phyloP scores from a whole-genome alignment of 2,888 invertebrate species.

The Troides helena region DNA sequence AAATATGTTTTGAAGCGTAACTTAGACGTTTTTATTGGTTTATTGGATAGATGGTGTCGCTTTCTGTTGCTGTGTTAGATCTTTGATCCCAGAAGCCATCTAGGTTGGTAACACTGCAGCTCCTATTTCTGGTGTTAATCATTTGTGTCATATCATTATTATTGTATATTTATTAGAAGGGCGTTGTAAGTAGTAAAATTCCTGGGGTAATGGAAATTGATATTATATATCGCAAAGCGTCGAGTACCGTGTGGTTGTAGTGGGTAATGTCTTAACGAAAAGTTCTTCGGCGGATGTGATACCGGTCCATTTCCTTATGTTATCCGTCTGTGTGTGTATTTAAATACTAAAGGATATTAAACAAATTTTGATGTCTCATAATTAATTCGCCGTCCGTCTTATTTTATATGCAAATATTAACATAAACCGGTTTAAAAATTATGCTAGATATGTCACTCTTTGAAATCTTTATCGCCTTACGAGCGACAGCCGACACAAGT shows the following conservation, averaged over 20 bases:
- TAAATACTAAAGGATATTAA: background rate
- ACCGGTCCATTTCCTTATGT: too few relatives aligned
- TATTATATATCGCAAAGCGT: too few relatives aligned
- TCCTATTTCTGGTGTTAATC: too few relatives aligned
- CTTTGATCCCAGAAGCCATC: too few relatives aligned
- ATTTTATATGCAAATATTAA: conserved; percentile 1
- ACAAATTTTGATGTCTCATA: background rate
- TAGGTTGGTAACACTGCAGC: too few relatives aligned
- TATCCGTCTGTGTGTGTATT: background rate
- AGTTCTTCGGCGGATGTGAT: too few relatives aligned
- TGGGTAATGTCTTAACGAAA: too few relatives aligned
- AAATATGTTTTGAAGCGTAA: background rate
- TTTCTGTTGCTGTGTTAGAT: background rate
- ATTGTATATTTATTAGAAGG: too few relatives aligned
- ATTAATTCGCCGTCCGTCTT: background rate
- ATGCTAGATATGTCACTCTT: conserved; percentile 6
- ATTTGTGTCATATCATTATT: too few relatives aligned
- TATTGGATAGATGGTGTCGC: background rate
- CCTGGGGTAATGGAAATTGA: too few relatives aligned
- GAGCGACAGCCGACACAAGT: conserved; percentile 11
- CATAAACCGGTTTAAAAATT: conserved; percentile 6
- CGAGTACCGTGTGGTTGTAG: too few relatives aligned
- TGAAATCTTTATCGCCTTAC: conserved; percentile 12
- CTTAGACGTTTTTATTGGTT: background rate
- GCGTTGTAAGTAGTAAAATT: too few relatives aligned